These are phyloP conservation scores for Drosophila pachea DNA, from an alignment of 1,140 invertebrate species.

Conservation along the genomic window DNA sequence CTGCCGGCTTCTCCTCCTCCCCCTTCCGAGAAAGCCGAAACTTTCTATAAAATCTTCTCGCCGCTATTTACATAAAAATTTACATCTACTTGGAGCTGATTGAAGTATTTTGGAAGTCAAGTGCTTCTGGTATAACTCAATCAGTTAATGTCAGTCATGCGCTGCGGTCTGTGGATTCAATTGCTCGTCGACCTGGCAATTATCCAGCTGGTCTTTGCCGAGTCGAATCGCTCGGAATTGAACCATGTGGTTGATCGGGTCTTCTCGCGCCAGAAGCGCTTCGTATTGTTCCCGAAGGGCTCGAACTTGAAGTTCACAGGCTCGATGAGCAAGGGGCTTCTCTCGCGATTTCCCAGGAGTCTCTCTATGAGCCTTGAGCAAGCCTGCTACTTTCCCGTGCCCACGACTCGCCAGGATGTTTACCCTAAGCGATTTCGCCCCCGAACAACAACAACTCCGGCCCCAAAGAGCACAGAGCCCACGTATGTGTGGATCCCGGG, in stretches of 20 bases:
- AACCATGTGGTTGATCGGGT: conserved; percentile 61
- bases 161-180: conserved; percentile 31
- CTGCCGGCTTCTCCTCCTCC: too few relatives aligned
- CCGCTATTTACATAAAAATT: conserved; percentile 22
- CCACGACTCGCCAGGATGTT: conserved; percentile 59
- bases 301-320: conserved; percentile 66
- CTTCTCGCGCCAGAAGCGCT: conserved; percentile 67
- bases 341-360: conserved; percentile 55
- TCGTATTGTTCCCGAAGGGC: conserved; percentile 63
- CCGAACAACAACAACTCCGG: conserved; percentile 56
- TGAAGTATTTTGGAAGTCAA: conserved; percentile 14
- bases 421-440: conserved; percentile 66
- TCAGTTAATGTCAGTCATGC: conserved; percentile 55
- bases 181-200: conserved; percentile 18
- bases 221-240: conserved; percentile 36
- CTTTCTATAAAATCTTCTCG: neutral
- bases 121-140: conserved; percentile 40
- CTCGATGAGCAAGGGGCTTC: conserved; percentile 53
- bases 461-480: conserved; percentile 48
- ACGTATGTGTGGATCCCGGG: conserved; percentile 70
- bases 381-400: conserved; percentile 68
- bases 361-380: conserved; percentile 60
- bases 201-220: neutral
- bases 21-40: too few relatives aligned
- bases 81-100: conserved; percentile 6